Conservation (phyloP, 2,113 vertebrate genomes). For the Ammodramus savannarum region DNA sequence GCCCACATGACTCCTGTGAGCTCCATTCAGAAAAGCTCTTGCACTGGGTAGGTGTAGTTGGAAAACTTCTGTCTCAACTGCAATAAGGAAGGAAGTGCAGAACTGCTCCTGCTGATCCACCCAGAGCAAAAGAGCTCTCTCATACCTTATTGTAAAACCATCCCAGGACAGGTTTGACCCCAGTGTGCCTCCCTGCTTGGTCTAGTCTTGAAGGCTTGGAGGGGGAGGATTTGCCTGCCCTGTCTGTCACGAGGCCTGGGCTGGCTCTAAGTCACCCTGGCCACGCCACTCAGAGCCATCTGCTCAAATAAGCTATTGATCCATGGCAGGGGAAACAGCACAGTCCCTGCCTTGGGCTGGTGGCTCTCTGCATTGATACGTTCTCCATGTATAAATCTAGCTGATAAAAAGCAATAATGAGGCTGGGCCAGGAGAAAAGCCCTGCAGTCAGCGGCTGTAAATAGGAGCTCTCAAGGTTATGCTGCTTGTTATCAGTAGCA, state of each 20-base stretch:
- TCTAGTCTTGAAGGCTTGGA: not conserved
- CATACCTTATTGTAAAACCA: not conserved
- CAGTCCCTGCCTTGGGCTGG: constrained; percentile 10
- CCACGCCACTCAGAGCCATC: not conserved
- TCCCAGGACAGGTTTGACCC: not conserved
- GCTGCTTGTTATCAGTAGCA: constrained; percentile 80
- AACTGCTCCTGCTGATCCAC: not conserved
- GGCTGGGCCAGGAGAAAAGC: constrained; percentile 66
- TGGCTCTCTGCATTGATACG: constrained; percentile 58
- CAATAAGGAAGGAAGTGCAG: not conserved
- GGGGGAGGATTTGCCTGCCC: not conserved
- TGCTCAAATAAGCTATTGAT: constrained; percentile 41
- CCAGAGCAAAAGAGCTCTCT: not conserved
- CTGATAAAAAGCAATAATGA: constrained; percentile 69
- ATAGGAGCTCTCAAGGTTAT: constrained; percentile 79
- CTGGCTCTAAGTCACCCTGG: not conserved
- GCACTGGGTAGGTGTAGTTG: not conserved
- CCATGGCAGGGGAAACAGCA: not conserved
- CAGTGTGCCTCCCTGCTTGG: not conserved
- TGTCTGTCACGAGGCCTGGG: not conserved
- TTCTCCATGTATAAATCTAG: constrained; percentile 41
- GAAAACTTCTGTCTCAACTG: not conserved
- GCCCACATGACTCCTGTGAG: not conserved
- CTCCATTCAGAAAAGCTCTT: not conserved
- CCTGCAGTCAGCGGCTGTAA: constrained; percentile 76